These are phyloP conservation scores for Tenthredo notha DNA, from an alignment of 2,888 invertebrate genomes.

Conservation along the genomic window DNA sequence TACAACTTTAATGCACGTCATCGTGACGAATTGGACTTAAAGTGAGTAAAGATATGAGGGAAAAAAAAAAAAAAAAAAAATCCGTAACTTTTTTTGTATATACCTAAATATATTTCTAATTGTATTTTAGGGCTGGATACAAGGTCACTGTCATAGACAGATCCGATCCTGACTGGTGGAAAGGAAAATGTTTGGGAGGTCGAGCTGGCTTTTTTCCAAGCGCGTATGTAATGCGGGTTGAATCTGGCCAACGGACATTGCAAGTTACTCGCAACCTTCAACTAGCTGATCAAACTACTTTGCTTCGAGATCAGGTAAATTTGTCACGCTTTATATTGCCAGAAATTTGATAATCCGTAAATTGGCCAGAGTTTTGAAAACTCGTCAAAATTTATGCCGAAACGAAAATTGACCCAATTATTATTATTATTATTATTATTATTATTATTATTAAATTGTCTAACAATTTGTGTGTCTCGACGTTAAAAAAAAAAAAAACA, in stretches of 20 bases:
- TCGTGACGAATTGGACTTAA: constrained; percentile 95
- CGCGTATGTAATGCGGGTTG: constrained; percentile 94
- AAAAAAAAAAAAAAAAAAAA: no score
- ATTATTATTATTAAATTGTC: no score
- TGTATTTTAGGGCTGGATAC: constrained; percentile 70
- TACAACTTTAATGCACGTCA: constrained; percentile 98
- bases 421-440: no score
- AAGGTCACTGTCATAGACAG: constrained; percentile 96
- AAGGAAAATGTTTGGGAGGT: constrained; percentile 94
- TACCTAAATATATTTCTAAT: neutral
- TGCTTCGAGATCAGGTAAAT: constrained; percentile 74
- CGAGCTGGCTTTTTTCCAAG: constrained; percentile 96
- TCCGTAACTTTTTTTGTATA: no score
- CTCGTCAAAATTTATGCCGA: no score
- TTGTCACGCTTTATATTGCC: neutral
- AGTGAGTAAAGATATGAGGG: constrained; percentile 79
- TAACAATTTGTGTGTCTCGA: neutral
- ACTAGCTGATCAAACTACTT: constrained; percentile 84
- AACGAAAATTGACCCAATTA: no score
- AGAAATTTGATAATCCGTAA: no score
- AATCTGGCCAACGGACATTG: constrained; percentile 93
- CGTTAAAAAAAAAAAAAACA: constrained; percentile 88
- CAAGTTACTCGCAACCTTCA: constrained; percentile 93
- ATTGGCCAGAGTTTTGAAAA: neutral
- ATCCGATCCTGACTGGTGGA: constrained; percentile 98